Conservation (phyloP, 2,888 invertebrate genomes). For the Lasioglossum marginatum region DNA sequence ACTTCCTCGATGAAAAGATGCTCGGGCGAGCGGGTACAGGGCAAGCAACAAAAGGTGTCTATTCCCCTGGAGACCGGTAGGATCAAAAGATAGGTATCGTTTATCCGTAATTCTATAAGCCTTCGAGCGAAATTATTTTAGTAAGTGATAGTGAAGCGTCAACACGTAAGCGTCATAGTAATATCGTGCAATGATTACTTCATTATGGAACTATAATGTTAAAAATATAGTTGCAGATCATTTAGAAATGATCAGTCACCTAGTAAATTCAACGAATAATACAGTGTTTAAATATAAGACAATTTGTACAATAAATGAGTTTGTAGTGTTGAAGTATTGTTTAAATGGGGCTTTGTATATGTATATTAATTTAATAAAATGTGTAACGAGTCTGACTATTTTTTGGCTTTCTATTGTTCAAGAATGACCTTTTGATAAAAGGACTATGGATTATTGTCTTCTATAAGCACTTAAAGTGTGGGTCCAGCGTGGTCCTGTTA, state of each 20-base stretch:
- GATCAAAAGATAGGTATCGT: constrained; percentile 33
- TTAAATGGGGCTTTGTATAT: no score
- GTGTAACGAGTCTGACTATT: neutral
- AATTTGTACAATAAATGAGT: no score
- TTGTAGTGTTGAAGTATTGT: no score
- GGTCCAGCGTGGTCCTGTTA: neutral
- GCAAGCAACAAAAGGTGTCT: constrained; percentile 35
- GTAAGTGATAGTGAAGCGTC: neutral
- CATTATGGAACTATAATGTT: neutral
- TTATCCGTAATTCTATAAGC: neutral
- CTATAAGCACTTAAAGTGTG: neutral
- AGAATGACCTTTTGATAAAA: neutral
- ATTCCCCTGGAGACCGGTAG: neutral
- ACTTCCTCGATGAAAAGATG: constrained; percentile 25
- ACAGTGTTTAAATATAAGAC: no score
- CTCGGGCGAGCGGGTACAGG: constrained; percentile 8
- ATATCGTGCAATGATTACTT: neutral
- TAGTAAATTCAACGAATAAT: no score
- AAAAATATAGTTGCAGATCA: no score
- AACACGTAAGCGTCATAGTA: neutral
- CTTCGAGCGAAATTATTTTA: constrained; percentile 2
- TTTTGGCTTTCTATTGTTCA: neutral
- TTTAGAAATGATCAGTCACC: no score
- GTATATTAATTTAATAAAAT: neutral
- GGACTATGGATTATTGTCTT: no score